Percentiles rank a stretch among this genome's conserved stretches.
phyloP scores from a whole-genome alignment of 1,140 invertebrate genomes.

The Dendroctonus valens region DNA sequence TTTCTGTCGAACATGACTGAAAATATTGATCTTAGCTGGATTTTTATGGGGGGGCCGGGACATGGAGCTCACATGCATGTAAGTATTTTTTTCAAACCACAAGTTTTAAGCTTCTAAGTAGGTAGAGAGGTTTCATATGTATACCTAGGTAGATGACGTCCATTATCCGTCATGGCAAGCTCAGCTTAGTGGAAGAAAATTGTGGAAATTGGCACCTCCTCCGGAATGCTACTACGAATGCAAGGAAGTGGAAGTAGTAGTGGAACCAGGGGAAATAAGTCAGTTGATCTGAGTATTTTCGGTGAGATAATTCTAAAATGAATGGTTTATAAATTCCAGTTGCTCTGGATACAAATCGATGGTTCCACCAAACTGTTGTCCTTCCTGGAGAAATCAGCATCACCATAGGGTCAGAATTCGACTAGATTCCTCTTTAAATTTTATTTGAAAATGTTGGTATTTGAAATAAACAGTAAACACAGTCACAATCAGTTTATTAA shows the following conservation, averaged over 20 bases:
- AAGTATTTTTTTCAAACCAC: conserved; percentile 48
- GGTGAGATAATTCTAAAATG: conserved; percentile 11
- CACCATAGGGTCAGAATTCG: conserved; percentile 93
- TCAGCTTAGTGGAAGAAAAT: conserved; percentile 81
- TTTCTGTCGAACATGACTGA: conserved; percentile 84
- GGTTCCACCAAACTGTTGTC: conserved; percentile 91
- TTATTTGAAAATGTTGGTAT: no score
- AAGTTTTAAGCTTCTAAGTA: not conserved
- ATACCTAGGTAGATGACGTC: conserved; percentile 82
- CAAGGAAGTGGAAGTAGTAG: conserved; percentile 63
- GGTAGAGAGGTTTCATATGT: not conserved
- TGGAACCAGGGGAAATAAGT: conserved; percentile 89
- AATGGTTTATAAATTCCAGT: conserved; percentile 59
- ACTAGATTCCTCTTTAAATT: conserved; percentile 56
- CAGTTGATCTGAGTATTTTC: conserved; percentile 49
- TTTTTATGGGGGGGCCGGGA: conserved; percentile 93
- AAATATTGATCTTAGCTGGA: conserved; percentile 87
- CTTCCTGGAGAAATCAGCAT: conserved; percentile 87
- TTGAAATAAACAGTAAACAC: no score
- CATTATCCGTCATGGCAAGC: conserved; percentile 92
- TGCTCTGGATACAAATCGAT: conserved; percentile 89
- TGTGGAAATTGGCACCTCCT: conserved; percentile 83
- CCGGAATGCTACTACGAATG: conserved; percentile 85
- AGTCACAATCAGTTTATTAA: no score
- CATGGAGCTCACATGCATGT: conserved; percentile 94